phyloP scores from a whole-genome alignment of 1,140 invertebrate species.

The Eufriesea mexicana region DNA sequence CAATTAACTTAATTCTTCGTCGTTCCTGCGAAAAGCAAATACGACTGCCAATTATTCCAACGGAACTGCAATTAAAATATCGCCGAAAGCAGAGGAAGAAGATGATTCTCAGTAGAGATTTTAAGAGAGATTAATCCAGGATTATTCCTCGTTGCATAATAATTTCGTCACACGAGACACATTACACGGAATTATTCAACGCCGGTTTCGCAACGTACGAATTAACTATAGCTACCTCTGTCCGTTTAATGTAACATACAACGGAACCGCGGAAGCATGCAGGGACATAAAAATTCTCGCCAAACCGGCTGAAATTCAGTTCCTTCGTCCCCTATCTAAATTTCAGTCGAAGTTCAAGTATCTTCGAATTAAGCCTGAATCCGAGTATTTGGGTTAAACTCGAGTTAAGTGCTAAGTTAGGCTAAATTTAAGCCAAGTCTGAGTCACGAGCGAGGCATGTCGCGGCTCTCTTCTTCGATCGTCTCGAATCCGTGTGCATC shows the following conservation, averaged over 20 bases:
- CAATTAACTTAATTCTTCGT: too few species aligned
- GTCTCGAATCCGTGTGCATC: not conserved
- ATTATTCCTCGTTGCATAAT: not conserved
- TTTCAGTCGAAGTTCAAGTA: constrained; percentile 15
- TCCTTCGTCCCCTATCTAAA: not conserved
- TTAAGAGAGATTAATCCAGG: not conserved
- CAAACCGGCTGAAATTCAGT: not conserved
- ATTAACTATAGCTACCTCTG: not conserved
- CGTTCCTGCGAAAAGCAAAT: too few species aligned
- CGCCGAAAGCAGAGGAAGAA: too few species aligned
- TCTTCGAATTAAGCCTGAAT: constrained; percentile 1
- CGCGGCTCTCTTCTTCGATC: not conserved
- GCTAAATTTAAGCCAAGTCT: constrained; percentile 18
- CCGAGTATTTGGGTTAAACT: constrained; percentile 22
- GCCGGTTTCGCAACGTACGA: too few species aligned
- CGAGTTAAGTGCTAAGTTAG: constrained; percentile 25
- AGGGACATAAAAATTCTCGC: not conserved
- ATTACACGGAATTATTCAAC: too few species aligned
- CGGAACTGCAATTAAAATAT: too few species aligned
- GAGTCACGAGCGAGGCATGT: constrained; percentile 9
- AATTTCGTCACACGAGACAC: not conserved
- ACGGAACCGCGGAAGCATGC: not conserved
- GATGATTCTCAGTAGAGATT: not conserved
- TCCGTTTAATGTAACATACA: not conserved
- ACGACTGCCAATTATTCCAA: too few species aligned